Evolutionary conservation across 2,888 invertebrate species (phyloP), one percentile per base, ranked within the genome.

Genomic region (Phragmatobia fuliginosa): DNA sequence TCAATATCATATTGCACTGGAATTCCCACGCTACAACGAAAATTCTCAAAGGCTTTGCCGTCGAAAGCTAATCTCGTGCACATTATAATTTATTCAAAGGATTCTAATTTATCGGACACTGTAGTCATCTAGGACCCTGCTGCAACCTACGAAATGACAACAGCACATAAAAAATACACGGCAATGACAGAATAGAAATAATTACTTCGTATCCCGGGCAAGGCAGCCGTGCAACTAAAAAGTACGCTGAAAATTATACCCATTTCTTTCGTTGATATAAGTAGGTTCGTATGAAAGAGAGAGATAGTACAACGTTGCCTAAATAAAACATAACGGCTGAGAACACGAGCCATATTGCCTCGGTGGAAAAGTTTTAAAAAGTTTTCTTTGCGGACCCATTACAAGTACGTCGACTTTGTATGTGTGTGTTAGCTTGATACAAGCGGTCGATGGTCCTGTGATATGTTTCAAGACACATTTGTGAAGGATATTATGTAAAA

Each of bases 271-370:
- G 73, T 73, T 72, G 79, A 65, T 76, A 81, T 82, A 70, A 73
- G 76, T 77, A 73, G 80, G 78, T 77, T 78, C 79, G 78, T 83
- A 77, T 76, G 78, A 69, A 68, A 86, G 92, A 95, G 83, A 80
- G 90, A 87, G 94, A 94, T 83, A 83, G 88, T 83, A 86, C 75
- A 90, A 85, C 87, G 92, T 91, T 91, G 90, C 93, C 94, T 93
- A 94, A 94, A 95, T 95, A 95, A 95, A 94, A 94, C 92, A 92
- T 94, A 92, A 93, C 93, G 94, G 91, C 91, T 92, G 92, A 93
- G 94, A 95, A 94, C 94, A 93, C 94, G 94, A 94, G 95, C 95
- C 95, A 95, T 95, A 95, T 95, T 95, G 95, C 95, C 94, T 95
- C 93, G 93, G 91, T 93, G 94, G 92, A 94, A 95, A 95, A 95